Evolutionary conservation across 2,888 invertebrate species (phyloP).

Genomic region (Druceiella hillmani): DNA sequence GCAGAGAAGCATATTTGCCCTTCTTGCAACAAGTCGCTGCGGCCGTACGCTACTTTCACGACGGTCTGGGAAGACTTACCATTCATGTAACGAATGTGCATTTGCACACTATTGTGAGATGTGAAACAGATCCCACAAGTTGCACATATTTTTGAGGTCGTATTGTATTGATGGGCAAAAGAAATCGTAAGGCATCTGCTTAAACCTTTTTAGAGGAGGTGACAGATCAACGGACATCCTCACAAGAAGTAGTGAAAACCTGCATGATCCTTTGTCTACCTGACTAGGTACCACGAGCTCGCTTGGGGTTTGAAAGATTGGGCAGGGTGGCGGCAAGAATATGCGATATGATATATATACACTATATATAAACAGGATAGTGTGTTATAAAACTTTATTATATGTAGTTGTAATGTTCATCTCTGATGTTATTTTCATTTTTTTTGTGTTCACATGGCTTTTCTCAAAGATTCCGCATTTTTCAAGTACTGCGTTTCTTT

Average conservation of each 20-base stretch:
- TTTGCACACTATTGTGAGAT: constrained; percentile 10
- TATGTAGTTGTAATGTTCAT: too few relatives aligned
- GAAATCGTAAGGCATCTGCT: constrained; percentile 19
- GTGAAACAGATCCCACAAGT: too few relatives aligned
- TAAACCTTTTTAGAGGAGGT: constrained; percentile 22
- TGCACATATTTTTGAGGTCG: constrained; percentile 21
- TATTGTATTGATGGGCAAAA: constrained; percentile 19
- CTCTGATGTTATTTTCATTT: too few relatives aligned
- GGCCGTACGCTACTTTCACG: constrained; percentile 18
- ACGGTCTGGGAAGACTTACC: constrained; percentile 20
- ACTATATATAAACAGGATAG: too few relatives aligned
- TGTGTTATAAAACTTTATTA: too few relatives aligned
- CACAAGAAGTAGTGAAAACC: constrained; percentile 21
- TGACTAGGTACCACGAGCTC: too few relatives aligned
- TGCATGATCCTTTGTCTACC: constrained; percentile 21
- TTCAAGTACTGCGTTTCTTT: too few relatives aligned
- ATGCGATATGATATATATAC: too few relatives aligned
- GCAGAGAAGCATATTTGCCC: constrained; percentile 9
- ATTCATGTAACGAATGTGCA: constrained; percentile 18
- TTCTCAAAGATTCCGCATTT: too few relatives aligned
- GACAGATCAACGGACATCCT: constrained; percentile 18
- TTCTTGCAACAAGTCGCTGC: constrained; percentile 4
- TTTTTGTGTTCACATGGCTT: too few relatives aligned
- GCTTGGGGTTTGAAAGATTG: too few relatives aligned
- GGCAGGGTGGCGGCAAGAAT: too few relatives aligned